Evolutionary conservation across 2,797 vertebrate species (phyloP).

Genomic region (Clarias platycephalus): DNA sequence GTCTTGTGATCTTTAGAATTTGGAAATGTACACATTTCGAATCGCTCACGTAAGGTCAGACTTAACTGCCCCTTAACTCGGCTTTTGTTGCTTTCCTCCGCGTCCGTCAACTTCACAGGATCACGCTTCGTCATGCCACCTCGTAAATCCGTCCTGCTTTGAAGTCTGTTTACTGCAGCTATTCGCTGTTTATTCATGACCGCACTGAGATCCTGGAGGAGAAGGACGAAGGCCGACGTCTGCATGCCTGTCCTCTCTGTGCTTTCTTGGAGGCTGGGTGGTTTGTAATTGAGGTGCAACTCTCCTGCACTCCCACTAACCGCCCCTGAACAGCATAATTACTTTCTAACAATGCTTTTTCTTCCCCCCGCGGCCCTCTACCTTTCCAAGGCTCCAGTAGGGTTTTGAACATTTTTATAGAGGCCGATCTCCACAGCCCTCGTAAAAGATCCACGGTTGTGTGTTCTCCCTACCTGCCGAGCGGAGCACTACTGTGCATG

Average conservation of each 20-base stretch:
- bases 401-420: constrained; percentile 72
- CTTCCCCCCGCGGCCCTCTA: constrained; percentile 15
- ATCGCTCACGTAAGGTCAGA: background rate
- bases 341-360: constrained; percentile 65
- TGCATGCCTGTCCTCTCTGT: constrained; percentile 23
- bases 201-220: background rate
- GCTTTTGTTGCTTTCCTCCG: background rate
- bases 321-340: constrained; percentile 69
- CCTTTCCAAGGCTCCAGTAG: constrained; percentile 54
- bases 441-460: constrained; percentile 78
- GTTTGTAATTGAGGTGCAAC: constrained; percentile 69
- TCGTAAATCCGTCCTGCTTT: constrained; percentile 23
- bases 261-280: constrained; percentile 63
- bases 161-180: constrained; percentile 29
- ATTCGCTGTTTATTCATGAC: constrained; percentile 38
- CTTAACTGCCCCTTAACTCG: background rate
- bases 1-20: background rate
- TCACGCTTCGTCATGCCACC: background rate
- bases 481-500: constrained; percentile 66
- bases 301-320: constrained; percentile 63
- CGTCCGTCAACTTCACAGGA: constrained; percentile 9
- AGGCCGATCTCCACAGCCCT: constrained; percentile 61
- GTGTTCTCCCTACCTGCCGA: constrained; percentile 76
- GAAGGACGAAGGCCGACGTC: constrained; percentile 13
- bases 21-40: background rate